phyloP scores from a whole-genome alignment of 1,140 invertebrate genomes.

The Brachionus koreanus region DNA sequence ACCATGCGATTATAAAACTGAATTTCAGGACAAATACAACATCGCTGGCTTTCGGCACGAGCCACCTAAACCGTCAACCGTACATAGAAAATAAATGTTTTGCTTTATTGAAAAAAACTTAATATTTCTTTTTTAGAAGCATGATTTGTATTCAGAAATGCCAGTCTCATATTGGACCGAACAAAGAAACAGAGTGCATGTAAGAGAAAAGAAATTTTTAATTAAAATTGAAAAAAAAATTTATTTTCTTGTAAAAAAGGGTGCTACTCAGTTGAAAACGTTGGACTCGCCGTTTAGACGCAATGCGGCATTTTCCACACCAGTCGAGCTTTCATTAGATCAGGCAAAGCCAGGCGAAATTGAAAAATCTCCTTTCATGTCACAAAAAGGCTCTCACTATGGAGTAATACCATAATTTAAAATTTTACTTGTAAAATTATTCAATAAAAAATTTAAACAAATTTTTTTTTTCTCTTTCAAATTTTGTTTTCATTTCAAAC shows the following conservation, averaged over 20 bases:
- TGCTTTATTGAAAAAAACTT: no score
- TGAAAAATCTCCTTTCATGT: no score
- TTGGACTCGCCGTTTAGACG: conserved; percentile 52
- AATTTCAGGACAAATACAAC: conserved; percentile 30
- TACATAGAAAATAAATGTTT: no score
- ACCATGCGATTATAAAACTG: not conserved
- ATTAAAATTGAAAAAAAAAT: not conserved
- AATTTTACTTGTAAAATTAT: not conserved
- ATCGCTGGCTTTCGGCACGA: conserved; percentile 3
- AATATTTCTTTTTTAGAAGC: no score
- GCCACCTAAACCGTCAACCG: conserved; percentile 35
- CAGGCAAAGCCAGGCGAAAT: no score
- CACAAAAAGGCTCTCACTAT: no score
- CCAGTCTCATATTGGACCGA: conserved; percentile 58
- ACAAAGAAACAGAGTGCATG: conserved; percentile 53
- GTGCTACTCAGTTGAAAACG: conserved; percentile 51
- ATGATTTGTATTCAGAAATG: conserved; percentile 55
- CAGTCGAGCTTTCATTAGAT: conserved; percentile 51
- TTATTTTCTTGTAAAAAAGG: conserved; percentile 47
- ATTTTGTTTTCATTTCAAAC: not conserved
- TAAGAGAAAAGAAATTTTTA: conserved; percentile 47
- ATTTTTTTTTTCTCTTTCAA: not conserved
- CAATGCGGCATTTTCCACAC: conserved; percentile 55
- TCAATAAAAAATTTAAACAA: not conserved
- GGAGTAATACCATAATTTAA: no score